Evolutionary conservation across 2,888 invertebrate genomes (phyloP).

Genomic region (Spatulosminthurus flaviceps): DNA sequence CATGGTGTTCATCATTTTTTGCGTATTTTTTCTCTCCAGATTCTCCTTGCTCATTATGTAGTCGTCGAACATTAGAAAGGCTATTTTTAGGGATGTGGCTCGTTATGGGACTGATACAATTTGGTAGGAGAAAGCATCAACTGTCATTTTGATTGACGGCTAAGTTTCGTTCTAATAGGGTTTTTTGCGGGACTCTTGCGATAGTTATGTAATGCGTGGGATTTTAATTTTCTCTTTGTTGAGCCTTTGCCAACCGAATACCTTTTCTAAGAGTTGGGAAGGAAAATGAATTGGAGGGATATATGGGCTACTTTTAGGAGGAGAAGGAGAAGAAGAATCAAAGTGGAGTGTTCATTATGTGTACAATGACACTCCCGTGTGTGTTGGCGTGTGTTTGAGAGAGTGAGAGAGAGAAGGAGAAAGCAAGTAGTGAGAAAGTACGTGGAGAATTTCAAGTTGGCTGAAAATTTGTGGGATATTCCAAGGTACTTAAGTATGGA

Average conservation of each 20-base stretch:
- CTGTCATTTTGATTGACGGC: conserved; percentile 6
- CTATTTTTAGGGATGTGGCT: neutral
- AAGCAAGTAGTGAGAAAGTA: conserved; percentile 13
- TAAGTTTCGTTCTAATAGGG: neutral
- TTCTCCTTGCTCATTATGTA: neutral
- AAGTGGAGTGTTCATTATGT: conserved; percentile 7
- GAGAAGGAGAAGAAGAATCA: neutral
- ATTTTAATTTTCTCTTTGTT: conserved; percentile 13
- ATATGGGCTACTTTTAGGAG: neutral
- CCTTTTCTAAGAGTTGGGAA: no score
- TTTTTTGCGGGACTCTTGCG: neutral
- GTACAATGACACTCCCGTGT: neutral
- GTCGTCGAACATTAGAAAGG: neutral
- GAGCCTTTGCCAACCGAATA: neutral
- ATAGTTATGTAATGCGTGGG: neutral
- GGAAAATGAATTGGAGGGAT: neutral
- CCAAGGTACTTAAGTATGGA: conserved; percentile 32
- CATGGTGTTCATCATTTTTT: no score
- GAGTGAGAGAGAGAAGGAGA: neutral
- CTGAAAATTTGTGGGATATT: conserved; percentile 22
- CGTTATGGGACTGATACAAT: neutral
- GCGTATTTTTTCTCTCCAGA: neutral
- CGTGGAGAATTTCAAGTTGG: conserved; percentile 11
- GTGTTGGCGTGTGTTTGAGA: neutral
- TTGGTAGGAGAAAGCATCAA: no score